phyloP scores from a whole-genome alignment of 2,888 invertebrate species.

The Xestia rhomboidea region DNA sequence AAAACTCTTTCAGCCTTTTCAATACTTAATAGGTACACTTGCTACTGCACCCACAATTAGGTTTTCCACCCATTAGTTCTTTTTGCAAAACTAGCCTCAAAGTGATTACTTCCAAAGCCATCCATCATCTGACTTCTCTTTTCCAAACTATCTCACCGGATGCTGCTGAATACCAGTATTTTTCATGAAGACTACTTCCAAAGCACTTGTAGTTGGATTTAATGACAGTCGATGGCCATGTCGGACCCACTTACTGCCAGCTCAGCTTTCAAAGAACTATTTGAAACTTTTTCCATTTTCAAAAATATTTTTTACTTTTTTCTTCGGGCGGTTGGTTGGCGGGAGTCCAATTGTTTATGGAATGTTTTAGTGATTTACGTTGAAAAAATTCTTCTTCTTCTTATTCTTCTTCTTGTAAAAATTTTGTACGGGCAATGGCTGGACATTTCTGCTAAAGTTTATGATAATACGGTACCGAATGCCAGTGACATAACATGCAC shows the following conservation, averaged over 20 bases:
- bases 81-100: constrained; percentile 16
- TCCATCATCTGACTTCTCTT: neutral
- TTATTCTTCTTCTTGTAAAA: neutral
- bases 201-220: constrained; percentile 18
- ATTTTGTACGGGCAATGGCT: neutral
- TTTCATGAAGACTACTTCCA: neutral
- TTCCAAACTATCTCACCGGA: too few relatives aligned
- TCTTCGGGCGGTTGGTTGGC: constrained; percentile 11
- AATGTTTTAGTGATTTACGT: constrained; percentile 24
- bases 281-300: constrained; percentile 50
- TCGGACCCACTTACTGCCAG: constrained; percentile 8
- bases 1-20: neutral
- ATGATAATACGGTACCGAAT: neutral
- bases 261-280: constrained; percentile 26
- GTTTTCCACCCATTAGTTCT: neutral
- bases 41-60: constrained; percentile 11
- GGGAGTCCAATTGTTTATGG: constrained; percentile 36
- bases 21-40: constrained; percentile 1
- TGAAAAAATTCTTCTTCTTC: too few relatives aligned
- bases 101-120: constrained; percentile 17
- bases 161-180: neutral
- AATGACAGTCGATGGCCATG: constrained; percentile 42
- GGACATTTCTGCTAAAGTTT: neutral
- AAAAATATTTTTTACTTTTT: constrained; percentile 31
- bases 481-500: neutral